phyloP scores from a whole-genome alignment of 2,113 vertebrate genomes.

The Arenaria interpres region DNA sequence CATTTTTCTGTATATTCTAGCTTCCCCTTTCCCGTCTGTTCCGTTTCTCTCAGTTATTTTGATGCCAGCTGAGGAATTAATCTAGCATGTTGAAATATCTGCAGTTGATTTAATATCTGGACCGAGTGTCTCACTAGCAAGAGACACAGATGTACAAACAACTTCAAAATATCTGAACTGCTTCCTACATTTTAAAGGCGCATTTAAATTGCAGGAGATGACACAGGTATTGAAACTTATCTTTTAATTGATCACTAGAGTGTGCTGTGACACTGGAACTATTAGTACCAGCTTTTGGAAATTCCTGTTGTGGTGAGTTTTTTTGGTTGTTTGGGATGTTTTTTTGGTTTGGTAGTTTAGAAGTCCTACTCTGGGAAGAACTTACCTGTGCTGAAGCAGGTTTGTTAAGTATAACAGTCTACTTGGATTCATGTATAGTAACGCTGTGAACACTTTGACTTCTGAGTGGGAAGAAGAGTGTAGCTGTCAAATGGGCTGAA shows the following conservation, averaged over 20 bases:
- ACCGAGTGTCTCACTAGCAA: not conserved
- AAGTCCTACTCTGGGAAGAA: not conserved
- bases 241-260: slow-evolving; percentile 47
- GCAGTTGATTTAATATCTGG: slow-evolving; percentile 51
- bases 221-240: not conserved
- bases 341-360: not conserved
- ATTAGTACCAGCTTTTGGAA: not conserved
- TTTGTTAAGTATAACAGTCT: not conserved
- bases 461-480: not conserved
- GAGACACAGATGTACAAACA: not conserved
- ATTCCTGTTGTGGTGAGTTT: not conserved
- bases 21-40: not conserved
- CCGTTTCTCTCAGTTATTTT: not conserved
- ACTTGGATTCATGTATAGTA: not conserved
- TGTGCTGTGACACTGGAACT: slow-evolving; percentile 43
- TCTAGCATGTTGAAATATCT: slow-evolving; percentile 39
- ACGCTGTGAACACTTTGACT: not conserved
- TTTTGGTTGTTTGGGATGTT: not conserved
- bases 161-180: not conserved
- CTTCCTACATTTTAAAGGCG: not conserved
- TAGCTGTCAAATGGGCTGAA: not conserved
- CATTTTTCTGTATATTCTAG: slow-evolving; percentile 9
- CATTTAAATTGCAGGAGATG: not conserved
- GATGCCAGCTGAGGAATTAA: slow-evolving; percentile 31
- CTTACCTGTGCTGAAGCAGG: not conserved